phyloP scores from a whole-genome alignment of 2,888 invertebrate species.

The Catocala fraxini region DNA sequence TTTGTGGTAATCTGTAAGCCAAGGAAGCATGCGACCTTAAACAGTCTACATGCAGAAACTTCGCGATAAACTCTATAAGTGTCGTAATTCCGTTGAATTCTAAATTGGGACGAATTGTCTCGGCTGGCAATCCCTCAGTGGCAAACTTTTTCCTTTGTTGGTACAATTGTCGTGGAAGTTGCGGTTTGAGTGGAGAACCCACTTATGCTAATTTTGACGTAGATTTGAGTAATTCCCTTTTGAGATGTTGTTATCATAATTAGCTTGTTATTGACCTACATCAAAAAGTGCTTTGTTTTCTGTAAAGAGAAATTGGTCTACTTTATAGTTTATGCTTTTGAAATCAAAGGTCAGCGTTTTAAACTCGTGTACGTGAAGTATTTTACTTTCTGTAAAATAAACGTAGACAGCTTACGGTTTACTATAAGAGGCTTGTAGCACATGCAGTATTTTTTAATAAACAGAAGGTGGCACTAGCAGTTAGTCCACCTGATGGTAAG shows the following conservation, averaged over 20 bases:
- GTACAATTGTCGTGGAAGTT: conserved; percentile 53
- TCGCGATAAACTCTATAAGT: conserved; percentile 54
- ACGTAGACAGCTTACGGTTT: too few species aligned
- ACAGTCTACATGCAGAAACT: conserved; percentile 47
- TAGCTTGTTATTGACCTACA: conserved; percentile 7
- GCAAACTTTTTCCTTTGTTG: conserved; percentile 60
- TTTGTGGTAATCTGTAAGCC: not conserved
- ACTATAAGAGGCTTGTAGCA: too few species aligned
- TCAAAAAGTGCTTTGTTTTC: conserved; percentile 3
- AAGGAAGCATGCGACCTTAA: conserved; percentile 13
- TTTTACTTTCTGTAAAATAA: too few species aligned
- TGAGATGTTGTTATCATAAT: conserved; percentile 14
- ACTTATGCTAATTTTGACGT: conserved; percentile 46
- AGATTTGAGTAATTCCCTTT: conserved; percentile 33
- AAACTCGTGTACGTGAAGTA: too few species aligned
- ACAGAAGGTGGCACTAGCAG: too few species aligned
- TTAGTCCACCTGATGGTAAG: too few species aligned
- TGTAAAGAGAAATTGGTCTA: too few species aligned
- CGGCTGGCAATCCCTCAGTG: conserved; percentile 32
- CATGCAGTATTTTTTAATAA: too few species aligned
- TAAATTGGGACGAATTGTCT: conserved; percentile 57
- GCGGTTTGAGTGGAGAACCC: conserved; percentile 49
- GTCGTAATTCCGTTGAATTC: conserved; percentile 54
- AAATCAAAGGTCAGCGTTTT: too few species aligned
- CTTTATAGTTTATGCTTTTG: too few species aligned